Conservation (phyloP, 2,888 invertebrate genomes). For the Andrena haemorrhoa region DNA sequence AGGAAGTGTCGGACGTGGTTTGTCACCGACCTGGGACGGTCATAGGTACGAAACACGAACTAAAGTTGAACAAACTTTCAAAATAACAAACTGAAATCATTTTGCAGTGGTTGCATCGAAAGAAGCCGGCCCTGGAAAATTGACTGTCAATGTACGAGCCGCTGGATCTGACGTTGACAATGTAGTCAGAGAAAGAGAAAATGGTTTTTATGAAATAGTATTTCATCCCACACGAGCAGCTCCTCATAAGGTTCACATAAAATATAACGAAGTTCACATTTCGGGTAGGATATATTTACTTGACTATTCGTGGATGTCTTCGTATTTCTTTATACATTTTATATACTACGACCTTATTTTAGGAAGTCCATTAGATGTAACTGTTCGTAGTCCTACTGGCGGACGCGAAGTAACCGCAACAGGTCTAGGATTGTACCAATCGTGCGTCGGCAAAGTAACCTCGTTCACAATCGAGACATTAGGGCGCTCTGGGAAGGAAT, state of each 20-base stretch:
- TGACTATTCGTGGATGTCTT: not conserved
- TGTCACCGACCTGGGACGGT: conserved; percentile 94
- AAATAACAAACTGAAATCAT: conserved; percentile 4
- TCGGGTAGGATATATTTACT: conserved; percentile 82
- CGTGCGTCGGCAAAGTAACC: conserved; percentile 92
- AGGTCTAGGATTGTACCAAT: conserved; percentile 94
- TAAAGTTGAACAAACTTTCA: not conserved
- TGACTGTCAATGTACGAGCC: conserved; percentile 92
- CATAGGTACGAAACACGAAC: conserved; percentile 86
- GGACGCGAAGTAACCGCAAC: conserved; percentile 92
- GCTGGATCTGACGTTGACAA: conserved; percentile 94
- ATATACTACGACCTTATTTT: conserved; percentile 31
- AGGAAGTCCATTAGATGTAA: conserved; percentile 87
- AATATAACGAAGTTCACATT: conserved; percentile 94
- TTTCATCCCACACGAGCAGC: conserved; percentile 96
- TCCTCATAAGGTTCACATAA: conserved; percentile 93
- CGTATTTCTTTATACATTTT: not conserved
- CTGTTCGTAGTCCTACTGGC: conserved; percentile 88
- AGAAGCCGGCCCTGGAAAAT: conserved; percentile 93
- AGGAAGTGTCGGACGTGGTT: conserved; percentile 91
- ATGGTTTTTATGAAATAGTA: conserved; percentile 92
- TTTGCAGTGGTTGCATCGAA: conserved; percentile 89
- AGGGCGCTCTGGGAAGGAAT: conserved; percentile 93
- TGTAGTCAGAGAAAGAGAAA: conserved; percentile 90
- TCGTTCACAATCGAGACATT: conserved; percentile 96